These are phyloP conservation scores for Patella ulyssiponensis DNA, from an alignment of 2,888 invertebrate species.

Conservation along the genomic window DNA sequence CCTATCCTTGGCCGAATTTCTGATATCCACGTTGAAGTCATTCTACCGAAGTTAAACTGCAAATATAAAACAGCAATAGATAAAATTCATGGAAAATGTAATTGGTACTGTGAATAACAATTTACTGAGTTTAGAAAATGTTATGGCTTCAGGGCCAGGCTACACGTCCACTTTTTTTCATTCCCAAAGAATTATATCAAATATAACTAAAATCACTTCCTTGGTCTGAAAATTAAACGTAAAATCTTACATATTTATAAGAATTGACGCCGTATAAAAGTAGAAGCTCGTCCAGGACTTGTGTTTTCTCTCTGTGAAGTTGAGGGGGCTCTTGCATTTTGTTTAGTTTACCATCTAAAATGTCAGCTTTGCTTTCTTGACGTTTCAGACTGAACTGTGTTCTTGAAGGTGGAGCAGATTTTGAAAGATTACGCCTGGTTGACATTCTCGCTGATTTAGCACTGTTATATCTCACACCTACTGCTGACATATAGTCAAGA, in stretches of 20 bases:
- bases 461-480: not conserved
- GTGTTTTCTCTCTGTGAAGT: not conserved
- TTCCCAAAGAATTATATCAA: too few species aligned
- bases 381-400: not conserved
- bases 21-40: constrained; percentile 4
- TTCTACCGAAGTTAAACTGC: constrained; percentile 3
- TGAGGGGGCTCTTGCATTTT: not conserved
- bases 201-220: too few species aligned
- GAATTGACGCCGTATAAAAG: constrained; percentile 2
- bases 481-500: not conserved
- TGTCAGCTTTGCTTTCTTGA: not conserved
- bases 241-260: not conserved
- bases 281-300: not conserved
- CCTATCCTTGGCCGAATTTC: constrained; percentile 1
- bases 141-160: too few species aligned
- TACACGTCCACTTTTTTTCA: too few species aligned
- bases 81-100: too few species aligned
- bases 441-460: constrained; percentile 3
- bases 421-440: not conserved
- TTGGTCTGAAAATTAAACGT: too few species aligned
- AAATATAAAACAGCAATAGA: not conserved
- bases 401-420: not conserved
- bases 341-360: not conserved
- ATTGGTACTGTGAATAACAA: too few species aligned
- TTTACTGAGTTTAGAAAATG: too few species aligned